Evolutionary conservation across 2,113 vertebrate species (phyloP), one percentile per base, ranked within the genome.

Genomic region (Aspiorhynchus laticeps): DNA sequence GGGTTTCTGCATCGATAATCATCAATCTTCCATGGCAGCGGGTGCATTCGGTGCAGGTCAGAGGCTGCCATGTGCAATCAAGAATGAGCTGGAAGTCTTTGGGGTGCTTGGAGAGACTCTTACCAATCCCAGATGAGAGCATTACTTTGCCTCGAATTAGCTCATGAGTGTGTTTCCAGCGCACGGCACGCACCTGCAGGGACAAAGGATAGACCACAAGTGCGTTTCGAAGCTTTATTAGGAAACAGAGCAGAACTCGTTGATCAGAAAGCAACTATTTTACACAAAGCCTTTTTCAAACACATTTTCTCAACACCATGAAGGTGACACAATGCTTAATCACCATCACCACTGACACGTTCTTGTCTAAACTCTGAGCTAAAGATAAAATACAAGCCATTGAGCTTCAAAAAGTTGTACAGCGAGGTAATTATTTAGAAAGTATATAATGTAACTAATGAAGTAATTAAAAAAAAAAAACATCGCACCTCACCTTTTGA

Each of bases 41-140:
- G 92, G 87, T 91, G 91, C 88, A 91, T 91, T 90, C 80, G 11
- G 87, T 15, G 86, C 90, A 91, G 94, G 94, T 95, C 93, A 94
- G 91, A 91, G 91, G 91, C 92, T 95, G 93, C 91, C 94, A 92
- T 91, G 91, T 94, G 93, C 91, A 95, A 95, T 95, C 94, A 95
- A 81, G 88, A 91, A 93, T 92, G 93, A 95, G 94, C 91, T 92
- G 90, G 91, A 91, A 82, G 91, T 92, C 90, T 93, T 90, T 75
- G 48, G 87, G 65, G 86, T 83, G 88, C 88, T 86, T 65, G 48
- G 83, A 90, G 88, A 87, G 89, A 91, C 83, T 81, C 88, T 95
- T 88, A 94, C 91, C 93, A 91, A 90, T 90, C 91, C 93, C 95
- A 95, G 94, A 95, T 95, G 94, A 91, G 90, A 91, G 87, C 80